Percentiles rank a stretch among this genome's conserved stretches.
These are phyloP conservation scores for Drosophila engyochracea DNA, from an alignment of 2,888 invertebrate genomes.

Conservation along the genomic window DNA sequence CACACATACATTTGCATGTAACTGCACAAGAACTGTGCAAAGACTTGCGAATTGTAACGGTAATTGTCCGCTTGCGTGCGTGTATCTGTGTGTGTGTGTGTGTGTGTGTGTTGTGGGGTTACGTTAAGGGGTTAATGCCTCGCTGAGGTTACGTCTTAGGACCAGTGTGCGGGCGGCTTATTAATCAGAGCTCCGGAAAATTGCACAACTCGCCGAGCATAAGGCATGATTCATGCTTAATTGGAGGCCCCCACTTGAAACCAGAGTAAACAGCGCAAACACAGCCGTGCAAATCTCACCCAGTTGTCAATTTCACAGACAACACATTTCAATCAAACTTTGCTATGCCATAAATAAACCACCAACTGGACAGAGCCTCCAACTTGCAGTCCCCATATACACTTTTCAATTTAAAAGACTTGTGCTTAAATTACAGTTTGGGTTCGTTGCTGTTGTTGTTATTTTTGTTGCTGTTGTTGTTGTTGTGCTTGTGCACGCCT, in stretches of 20 bases:
- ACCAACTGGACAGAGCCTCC: slow-evolving; percentile 66
- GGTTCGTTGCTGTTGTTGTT: slow-evolving; percentile 25
- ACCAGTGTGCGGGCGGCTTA: slow-evolving; percentile 69
- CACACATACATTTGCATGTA: not conserved
- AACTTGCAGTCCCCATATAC: slow-evolving; percentile 10
- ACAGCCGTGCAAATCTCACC: slow-evolving; percentile 74
- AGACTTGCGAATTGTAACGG: slow-evolving; percentile 52
- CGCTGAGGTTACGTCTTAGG: slow-evolving; percentile 29
- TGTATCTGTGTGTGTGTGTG: not conserved
- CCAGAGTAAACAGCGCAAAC: slow-evolving; percentile 2
- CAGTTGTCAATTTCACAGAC: slow-evolving; percentile 78
- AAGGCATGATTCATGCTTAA: slow-evolving; percentile 76
- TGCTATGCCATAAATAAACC: slow-evolving; percentile 76
- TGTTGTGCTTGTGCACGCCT: slow-evolving; percentile 56
- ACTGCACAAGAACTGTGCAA: slow-evolving; percentile 36
- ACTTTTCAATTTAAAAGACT: slow-evolving; percentile 46
- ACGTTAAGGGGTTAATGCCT: slow-evolving; percentile 59
- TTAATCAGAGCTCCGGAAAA: slow-evolving; percentile 59
- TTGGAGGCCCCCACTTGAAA: slow-evolving; percentile 43
- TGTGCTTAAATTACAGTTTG: slow-evolving; percentile 69
- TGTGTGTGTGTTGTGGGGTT: slow-evolving; percentile 48
- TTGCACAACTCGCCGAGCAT: slow-evolving; percentile 53
- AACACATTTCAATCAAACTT: slow-evolving; percentile 81
- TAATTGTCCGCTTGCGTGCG: slow-evolving; percentile 60
- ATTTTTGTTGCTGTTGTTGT: slow-evolving; percentile 25